phyloP scores from a whole-genome alignment of 2,113 vertebrate species.

The Bothrops jararaca region DNA sequence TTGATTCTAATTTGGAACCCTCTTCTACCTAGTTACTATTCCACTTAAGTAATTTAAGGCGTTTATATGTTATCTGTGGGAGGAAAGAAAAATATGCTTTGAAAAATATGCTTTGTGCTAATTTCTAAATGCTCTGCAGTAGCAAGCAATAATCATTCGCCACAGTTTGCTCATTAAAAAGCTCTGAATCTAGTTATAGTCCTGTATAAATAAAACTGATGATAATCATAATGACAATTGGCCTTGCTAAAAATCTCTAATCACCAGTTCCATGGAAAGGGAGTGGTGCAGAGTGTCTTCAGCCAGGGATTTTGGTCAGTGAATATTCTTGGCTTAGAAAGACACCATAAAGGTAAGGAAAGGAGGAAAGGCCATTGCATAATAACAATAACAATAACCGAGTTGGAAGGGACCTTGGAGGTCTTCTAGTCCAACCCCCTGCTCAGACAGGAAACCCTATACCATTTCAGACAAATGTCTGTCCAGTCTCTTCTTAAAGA shows the following conservation, averaged over 20 bases:
- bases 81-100: background rate
- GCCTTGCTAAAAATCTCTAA: background rate
- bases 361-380: background rate
- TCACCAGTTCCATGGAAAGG: background rate
- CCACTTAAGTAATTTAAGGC: background rate
- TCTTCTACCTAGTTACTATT: background rate
- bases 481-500: no score
- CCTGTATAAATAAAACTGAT: constrained; percentile 1
- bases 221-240: background rate
- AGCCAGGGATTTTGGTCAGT: background rate
- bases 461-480: no score
- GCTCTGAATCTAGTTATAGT: background rate
- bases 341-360: background rate
- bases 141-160: background rate
- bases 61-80: background rate
- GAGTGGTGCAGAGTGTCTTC: background rate
- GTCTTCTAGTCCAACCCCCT: no score
- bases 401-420: no score
- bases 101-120: background rate
- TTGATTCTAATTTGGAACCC: background rate
- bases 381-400: no score
- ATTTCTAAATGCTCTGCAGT: background rate
- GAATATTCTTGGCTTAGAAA: background rate
- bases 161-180: constrained; percentile 1
- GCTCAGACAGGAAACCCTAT: no score